Base-by-base conservation (phyloP, 2,113 vertebrate genomes). In the Marcusenius ussheri region DNA sequence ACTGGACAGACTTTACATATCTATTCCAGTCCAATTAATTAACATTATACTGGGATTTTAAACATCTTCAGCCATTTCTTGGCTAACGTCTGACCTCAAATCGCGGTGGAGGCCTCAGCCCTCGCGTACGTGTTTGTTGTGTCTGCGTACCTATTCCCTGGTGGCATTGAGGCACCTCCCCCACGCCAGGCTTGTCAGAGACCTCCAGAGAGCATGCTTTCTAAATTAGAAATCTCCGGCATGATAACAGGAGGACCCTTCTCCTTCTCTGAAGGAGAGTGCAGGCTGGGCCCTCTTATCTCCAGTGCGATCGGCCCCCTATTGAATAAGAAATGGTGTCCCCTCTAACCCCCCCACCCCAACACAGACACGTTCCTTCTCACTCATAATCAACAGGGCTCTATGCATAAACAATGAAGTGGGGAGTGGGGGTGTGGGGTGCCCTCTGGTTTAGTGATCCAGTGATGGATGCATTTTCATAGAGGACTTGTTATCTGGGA, bases 401-500 rank as follows among this genome's bases (percentile, higher is more conserved):
- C 88, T 91, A 93, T 89, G 88, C 91, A 92, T 91, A 93, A 93
- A 95, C 94, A 96, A 95, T 94, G 94, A 93, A 93, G 91, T 92
- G 83, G 31, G 31, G 93, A 93, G 91, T 92, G 83, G 83, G 42
- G 62, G 62, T 66, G 62, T 66, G 27, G 31, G 35, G 31, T 39
- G 27, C 83, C 94, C 92, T 90, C 89, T 89, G 90, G 94, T 95
- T 96, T 95, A 96, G 95, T 94, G 93, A 94, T 90, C 94, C 93
- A 91, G 94, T 96, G 95, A 96, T 96, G 94, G 95, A 96, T 96
- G 94, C 95, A 95, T 96, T 96, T 96, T 94, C 94, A 95, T 93
- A 94, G 92, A 94, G 94, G 94, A 93, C 93, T 94, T 89, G 95
- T 96, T 96, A 96, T 96, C 96, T 96, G 93, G 92, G 92, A 91